Evolutionary conservation across 2,113 vertebrate species (phyloP), one percentile per base, ranked within the genome.

Genomic region (Accipiter virgatus): DNA sequence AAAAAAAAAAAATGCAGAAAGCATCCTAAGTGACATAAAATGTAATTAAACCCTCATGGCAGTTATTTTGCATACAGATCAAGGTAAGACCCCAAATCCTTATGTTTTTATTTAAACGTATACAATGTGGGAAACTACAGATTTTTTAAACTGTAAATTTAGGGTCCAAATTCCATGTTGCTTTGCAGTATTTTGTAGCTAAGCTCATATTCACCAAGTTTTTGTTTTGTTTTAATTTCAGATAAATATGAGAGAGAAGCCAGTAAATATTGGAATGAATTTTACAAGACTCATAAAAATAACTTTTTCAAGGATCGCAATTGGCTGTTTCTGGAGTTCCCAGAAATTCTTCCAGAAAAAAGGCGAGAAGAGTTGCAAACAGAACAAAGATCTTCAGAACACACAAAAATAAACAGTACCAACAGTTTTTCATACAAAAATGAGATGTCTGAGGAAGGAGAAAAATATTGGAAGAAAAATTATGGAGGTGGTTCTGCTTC

Each of bases 241-340:
- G 99, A 97, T 85, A 99, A 98, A 96, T 99, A 98, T 95, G 98
- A 99, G 90, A 98, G 80, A 92, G 98, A 99, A 42, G 99, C 99
- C 85, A 97, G 94, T 95, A 98, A 98, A 90, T 99, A 98, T 81
- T 99, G 99, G 99, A 97, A 99, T 97, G 97, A 86, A 70, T 99
- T 99, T 98, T 99, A 99, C 90, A 98, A 98, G 95, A 98, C 71
- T 59, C 99, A 99, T 94, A 98, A 98, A 95, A 97, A 98, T 97
- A 99, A 99, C 83, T 99, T 99, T 97, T 99, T 99, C 97, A 99
- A 99, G 98, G 98, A 99, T 98, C 99, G 99, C n/a, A 99, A 98
- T 77, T 99, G 99, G 99, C 97, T 99, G 55, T 98, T 99, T 96
- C 97, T 98, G 78, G 99, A 99, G 93, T 99, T 99, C 94, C 99